phyloP scores from a whole-genome alignment of 2,797 vertebrate species.

The Gymnothorax reevesii region DNA sequence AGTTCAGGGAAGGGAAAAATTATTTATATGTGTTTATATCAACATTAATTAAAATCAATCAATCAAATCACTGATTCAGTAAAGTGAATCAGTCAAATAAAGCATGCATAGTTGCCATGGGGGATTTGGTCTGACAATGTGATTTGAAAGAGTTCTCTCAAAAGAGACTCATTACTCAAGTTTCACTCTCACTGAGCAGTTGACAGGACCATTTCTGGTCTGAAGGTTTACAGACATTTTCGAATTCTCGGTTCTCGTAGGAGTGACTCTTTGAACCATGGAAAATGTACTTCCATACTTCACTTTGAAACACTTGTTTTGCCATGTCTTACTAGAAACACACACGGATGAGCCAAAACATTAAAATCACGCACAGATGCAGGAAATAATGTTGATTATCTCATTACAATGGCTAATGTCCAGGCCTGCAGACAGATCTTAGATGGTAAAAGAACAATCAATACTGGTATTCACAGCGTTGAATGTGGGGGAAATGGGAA shows the following conservation, averaged over 20 bases:
- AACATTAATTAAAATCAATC: conserved; percentile 25
- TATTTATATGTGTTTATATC: conserved; percentile 21
- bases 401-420: too few species aligned
- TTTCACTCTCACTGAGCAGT: conserved; percentile 22
- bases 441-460: too few species aligned
- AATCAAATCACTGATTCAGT: conserved; percentile 24
- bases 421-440: too few species aligned
- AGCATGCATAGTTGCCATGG: conserved; percentile 15
- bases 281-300: conserved; percentile 7
- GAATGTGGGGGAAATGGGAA: too few species aligned
- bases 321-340: background rate
- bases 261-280: conserved; percentile 10
- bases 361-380: too few species aligned
- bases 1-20: background rate
- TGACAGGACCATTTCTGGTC: conserved; percentile 23
- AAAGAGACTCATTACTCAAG: conserved; percentile 23
- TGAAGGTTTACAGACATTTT: conserved; percentile 17
- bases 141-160: conserved; percentile 24
- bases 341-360: too few species aligned
- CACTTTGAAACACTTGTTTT: background rate
- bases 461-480: too few species aligned
- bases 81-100: conserved; percentile 23
- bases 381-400: too few species aligned
- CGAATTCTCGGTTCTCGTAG: conserved; percentile 11
- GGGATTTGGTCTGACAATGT: conserved; percentile 21